phyloP scores from a whole-genome alignment of 2,113 vertebrate genomes.

The Scatophagus argus region DNA sequence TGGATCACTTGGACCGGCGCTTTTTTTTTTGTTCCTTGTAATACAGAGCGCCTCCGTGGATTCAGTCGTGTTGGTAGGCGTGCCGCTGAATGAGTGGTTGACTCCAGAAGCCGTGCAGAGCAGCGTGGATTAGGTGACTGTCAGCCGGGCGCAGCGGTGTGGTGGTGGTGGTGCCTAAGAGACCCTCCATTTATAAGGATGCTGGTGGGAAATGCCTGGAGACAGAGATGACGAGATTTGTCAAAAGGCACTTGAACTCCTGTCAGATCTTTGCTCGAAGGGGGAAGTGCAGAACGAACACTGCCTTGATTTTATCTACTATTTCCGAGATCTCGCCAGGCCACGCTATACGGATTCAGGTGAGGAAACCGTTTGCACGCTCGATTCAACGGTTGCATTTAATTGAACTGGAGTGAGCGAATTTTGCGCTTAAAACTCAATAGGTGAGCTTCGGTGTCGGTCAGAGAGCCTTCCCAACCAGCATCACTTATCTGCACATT shows the following conservation, averaged over 20 bases:
- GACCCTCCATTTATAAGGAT: conserved; percentile 92
- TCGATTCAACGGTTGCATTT: neutral
- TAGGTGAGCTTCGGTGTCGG: neutral
- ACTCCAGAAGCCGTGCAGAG: conserved; percentile 47
- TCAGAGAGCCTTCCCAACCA: neutral
- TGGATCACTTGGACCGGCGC: conserved; percentile 34
- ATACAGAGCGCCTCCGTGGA: conserved; percentile 21
- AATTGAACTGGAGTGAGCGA: neutral
- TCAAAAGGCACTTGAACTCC: conserved; percentile 96
- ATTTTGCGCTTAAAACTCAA: neutral
- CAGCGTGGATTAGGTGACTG: conserved; percentile 60
- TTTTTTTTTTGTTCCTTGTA: neutral
- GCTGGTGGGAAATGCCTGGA: conserved; percentile 98
- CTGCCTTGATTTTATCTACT: conserved; percentile 96
- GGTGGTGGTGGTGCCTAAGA: conserved; percentile 79
- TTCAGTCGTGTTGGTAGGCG: conserved; percentile 61
- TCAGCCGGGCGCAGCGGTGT: conserved; percentile 53
- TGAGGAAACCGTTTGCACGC: conserved; percentile 72
- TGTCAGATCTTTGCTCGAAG: conserved; percentile 95
- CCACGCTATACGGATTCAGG: conserved; percentile 93
- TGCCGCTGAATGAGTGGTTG: conserved; percentile 64
- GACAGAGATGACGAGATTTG: conserved; percentile 98
- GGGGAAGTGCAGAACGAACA: conserved; percentile 95
- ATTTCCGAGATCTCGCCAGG: conserved; percentile 93
- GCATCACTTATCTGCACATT: neutral